Evolutionary conservation across 2,113 vertebrate genomes (phyloP), one percentile per base, ranked within the genome.

Genomic region (Plectropomus leopardus): DNA sequence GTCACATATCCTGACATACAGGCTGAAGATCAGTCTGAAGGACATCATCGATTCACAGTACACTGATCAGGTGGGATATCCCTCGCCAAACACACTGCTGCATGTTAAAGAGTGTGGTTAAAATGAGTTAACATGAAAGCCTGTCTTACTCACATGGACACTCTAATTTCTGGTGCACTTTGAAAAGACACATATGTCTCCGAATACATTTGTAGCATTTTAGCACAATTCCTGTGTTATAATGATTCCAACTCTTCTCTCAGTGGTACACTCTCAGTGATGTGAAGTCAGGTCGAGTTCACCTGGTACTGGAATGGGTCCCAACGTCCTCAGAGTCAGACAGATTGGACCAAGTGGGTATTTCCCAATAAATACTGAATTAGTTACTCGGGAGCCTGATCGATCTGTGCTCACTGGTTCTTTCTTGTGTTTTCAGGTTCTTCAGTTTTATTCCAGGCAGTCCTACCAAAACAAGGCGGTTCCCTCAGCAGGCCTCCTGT

Each of bases 181-280:
- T 42, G n/a, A 40, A 44, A 26, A 57, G 17, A 55, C 53, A 3
- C 26, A 47, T 17, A 17, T 7, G 4, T 23, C 13, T 45, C 7
- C 0, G 15, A 23, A 45, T 71, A 71, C 19, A 57, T 32, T 4
- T 3, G 3, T 58, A 72, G 32, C 51, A 21, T 10, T 2, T 40
- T 45, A 10, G 16, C 16, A 47, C 9, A 42, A 1, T 55, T 63
- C 21, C 24, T 21, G 2, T 34, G 13, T 45, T 63, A 54, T 74
- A 40, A 69, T 6, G 0, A n/a, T 28, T 67, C 17, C 19, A 66
- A 40, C 26, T 68, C 10, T 72, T 63, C 73, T 82, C 15, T 51
- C 90, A 98, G 97, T 98, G 96, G 97, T 96, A 96, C 86, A 92
- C 92, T 15, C 93, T 98, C 68, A 95, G 88, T 59, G 96, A 96